Percentiles rank a stretch among this genome's conserved stretches.
phyloP scores from a whole-genome alignment of 2,888 invertebrate genomes.

The Altica lythri region DNA sequence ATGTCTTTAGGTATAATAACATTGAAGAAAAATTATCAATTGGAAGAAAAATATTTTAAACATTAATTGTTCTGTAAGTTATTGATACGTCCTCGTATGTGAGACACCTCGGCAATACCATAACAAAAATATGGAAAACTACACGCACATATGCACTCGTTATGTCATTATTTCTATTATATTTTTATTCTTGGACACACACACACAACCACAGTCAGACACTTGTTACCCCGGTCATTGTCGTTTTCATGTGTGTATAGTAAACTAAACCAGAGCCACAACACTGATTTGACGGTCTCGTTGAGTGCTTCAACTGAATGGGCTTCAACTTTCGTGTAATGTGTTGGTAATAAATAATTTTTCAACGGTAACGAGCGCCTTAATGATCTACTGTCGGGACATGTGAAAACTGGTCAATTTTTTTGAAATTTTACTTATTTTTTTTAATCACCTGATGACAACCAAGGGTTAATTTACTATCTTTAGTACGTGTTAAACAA shows the following conservation, averaged over 20 bases:
- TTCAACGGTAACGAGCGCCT: slow-evolving; percentile 31
- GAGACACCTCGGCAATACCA: not conserved
- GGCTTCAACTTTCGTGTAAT: slow-evolving; percentile 34
- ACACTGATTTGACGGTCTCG: slow-evolving; percentile 26
- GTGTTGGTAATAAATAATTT: slow-evolving; percentile 34
- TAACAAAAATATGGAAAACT: slow-evolving; percentile 18
- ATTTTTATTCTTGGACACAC: slow-evolving; percentile 38
- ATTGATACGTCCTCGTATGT: not conserved
- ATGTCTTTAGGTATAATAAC: too few relatives aligned
- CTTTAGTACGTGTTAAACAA: too few relatives aligned
- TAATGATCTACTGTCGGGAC: not conserved
- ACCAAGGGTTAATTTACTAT: too few relatives aligned
- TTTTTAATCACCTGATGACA: too few relatives aligned
- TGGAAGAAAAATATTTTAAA: too few relatives aligned
- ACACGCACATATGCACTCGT: slow-evolving; percentile 34
- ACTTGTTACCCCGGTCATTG: slow-evolving; percentile 38
- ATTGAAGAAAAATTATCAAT: too few relatives aligned
- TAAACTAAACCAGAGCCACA: not conserved
- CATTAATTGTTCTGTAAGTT: too few relatives aligned
- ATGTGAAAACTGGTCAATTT: not conserved
- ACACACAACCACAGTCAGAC: slow-evolving; percentile 19
- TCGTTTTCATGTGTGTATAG: slow-evolving; percentile 19
- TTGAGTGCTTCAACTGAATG: slow-evolving; percentile 33
- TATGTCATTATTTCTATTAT: slow-evolving; percentile 39
- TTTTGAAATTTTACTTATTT: too few relatives aligned